Evolutionary conservation across 30 jellyfish, hydroid and myxozoan species (phyloP).

Genomic region (Calvadosia cruxmelitensis): DNA sequence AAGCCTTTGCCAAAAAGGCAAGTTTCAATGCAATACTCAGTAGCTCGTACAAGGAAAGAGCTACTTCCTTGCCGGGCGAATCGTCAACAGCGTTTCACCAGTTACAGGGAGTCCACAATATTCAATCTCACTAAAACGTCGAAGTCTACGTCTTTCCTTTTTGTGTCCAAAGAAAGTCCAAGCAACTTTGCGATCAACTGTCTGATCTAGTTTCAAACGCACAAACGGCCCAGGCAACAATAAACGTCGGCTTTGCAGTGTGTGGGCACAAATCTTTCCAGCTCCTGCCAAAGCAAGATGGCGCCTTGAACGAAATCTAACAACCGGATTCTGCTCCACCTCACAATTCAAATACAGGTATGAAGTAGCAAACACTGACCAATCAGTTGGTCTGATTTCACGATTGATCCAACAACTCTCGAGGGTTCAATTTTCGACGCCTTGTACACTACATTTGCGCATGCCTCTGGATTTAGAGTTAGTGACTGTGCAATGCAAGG

Average conservation of each 20-base stretch:
- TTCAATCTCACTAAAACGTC: too few species aligned
- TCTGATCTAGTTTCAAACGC: not conserved
- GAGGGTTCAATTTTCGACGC: too few species aligned
- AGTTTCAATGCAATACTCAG: not conserved
- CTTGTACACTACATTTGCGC: too few species aligned
- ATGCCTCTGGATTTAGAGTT: too few species aligned
- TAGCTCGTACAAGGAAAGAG: not conserved
- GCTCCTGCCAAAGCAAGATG: constrained; percentile 2
- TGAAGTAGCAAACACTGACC: too few species aligned
- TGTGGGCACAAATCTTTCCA: not conserved
- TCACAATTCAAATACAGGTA: not conserved
- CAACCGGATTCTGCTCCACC: not conserved
- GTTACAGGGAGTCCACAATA: too few species aligned
- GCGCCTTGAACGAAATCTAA: not conserved
- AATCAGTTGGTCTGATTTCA: too few species aligned
- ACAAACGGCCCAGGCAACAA: not conserved
- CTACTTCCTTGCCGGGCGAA: not conserved
- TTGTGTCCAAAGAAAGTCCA: too few species aligned
- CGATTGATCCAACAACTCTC: too few species aligned
- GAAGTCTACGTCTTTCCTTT: too few species aligned
- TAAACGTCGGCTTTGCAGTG: not conserved
- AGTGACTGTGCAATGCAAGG: too few species aligned
- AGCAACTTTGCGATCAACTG: too few species aligned
- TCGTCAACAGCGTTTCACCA: not conserved
- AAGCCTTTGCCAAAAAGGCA: not conserved